These are phyloP conservation scores for Atta texana DNA, from an alignment of 1,140 invertebrate species.

Conservation along the genomic window DNA sequence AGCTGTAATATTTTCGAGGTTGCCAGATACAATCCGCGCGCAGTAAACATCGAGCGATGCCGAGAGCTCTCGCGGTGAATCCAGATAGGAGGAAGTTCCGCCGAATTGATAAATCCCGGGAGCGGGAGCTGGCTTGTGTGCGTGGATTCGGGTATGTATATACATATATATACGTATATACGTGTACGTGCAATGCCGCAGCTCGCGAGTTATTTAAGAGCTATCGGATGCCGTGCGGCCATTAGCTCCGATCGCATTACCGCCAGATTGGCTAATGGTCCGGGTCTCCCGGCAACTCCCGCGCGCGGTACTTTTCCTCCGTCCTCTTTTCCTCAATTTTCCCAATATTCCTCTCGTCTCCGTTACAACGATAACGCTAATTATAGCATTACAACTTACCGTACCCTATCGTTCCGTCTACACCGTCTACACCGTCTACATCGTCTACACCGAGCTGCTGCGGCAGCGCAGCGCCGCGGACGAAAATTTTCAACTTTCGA, in stretches of 20 bases:
- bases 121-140: background rate
- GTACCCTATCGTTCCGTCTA: conserved; percentile 40
- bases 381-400: conserved; percentile 64
- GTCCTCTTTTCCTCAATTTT: conserved; percentile 76
- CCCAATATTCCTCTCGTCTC: conserved; percentile 71
- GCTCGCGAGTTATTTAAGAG: conserved; percentile 79
- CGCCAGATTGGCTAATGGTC: conserved; percentile 77
- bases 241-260: conserved; percentile 80
- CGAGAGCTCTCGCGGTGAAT: conserved; percentile 60
- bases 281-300: conserved; percentile 56
- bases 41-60: conserved; percentile 69
- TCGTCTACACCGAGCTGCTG: background rate
- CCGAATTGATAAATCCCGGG: conserved; percentile 75
- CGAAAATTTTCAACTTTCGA: conserved; percentile 52
- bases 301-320: conserved; percentile 54
- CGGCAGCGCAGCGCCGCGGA: background rate
- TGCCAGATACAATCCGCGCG: conserved; percentile 71
- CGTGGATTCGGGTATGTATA: background rate
- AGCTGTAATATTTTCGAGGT: conserved; percentile 69
- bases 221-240: conserved; percentile 75
- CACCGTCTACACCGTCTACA: no score
- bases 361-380: conserved; percentile 73
- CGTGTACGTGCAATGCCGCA: conserved; percentile 69
- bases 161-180: conserved; percentile 17
- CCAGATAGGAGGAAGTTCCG: conserved; percentile 65